Base-by-base conservation (phyloP, 2,888 invertebrate genomes). In the Hetaerina titia region DNA sequence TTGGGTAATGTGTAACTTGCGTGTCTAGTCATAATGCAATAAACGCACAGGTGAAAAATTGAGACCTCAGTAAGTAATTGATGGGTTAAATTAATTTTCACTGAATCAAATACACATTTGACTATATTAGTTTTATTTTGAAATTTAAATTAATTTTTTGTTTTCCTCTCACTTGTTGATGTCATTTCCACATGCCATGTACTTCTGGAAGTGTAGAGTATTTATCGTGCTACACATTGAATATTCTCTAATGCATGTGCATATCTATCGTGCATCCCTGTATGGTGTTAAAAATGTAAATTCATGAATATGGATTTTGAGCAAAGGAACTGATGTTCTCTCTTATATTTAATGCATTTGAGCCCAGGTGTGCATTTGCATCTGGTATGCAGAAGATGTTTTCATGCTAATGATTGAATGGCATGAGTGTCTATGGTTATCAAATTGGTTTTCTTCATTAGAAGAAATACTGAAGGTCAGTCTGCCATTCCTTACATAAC, bases 1-100 rank as follows among this genome's bases (percentile, higher is more conserved):
- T 15, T 56, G 56, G 22, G 69, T 31, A 56, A 56, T 45, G 19
- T 45, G 25, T 90, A 69, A n/a, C 69, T 56, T 64, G 64, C 56
- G 81, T 81, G 31, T 92, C 92, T 92, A 92, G 92, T 92, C 92
- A 92, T 64, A 69, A 92, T 64, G 45, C 45, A 92, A 92, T 92
- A 31, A 69, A 92, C 56, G 92, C 92, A 92, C 92, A 56, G 56
- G 11, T 56, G 31, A 56, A 22, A 63, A 69, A 57, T 11, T 92
- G 56, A 92, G n/a, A 45, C 92, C 56, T 56, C n/a, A 92, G 69
- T 45, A 22, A 69, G 19, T 74, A 56, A 45, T 56, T 45, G 22
- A 11, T 19, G 64, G 8, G 25, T 74, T 45, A 69, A n/a, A 89
- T 19, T 92, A 56, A 64, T 57, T 92, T 92, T 56, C 7, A 19